Percentiles rank a stretch among this genome's conserved stretches.
phyloP scores from a whole-genome alignment of 92 coral and sea anemone species.

The Epizoanthus stellaris region DNA sequence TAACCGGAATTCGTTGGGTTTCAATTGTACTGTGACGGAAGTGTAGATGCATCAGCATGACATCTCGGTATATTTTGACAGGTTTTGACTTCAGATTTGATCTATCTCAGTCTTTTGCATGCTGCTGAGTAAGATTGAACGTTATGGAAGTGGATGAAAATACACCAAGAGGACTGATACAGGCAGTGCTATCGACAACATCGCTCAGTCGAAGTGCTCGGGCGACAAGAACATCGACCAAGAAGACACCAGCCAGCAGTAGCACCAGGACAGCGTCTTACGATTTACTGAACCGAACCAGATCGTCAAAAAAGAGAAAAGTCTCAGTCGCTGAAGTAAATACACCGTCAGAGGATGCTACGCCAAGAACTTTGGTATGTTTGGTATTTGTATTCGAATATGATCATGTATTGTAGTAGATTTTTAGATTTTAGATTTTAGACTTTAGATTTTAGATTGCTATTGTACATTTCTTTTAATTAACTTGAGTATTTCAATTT shows the following conservation, averaged over 20 bases:
- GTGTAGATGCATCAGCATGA: too few species aligned
- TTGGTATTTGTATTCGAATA: too few species aligned
- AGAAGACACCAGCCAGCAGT: slow-evolving; percentile 35
- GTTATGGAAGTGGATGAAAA: slow-evolving; percentile 42
- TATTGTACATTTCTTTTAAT: too few species aligned
- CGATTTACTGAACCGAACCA: slow-evolving; percentile 47
- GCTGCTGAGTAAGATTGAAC: background rate
- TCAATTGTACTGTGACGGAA: too few species aligned
- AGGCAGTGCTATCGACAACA: slow-evolving; percentile 58
- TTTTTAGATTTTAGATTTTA: too few species aligned
- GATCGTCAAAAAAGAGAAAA: slow-evolving; percentile 59
- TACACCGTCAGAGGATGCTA: slow-evolving; percentile 67
- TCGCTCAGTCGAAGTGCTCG: slow-evolving; percentile 46
- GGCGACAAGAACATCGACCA: slow-evolving; percentile 35
- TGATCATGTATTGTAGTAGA: too few species aligned
- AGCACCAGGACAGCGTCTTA: slow-evolving; percentile 7
- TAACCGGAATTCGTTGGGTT: too few species aligned
- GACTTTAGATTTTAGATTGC: too few species aligned
- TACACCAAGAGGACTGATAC: slow-evolving; percentile 77
- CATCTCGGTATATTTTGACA: background rate
- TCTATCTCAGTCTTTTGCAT: background rate
- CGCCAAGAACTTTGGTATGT: slow-evolving; percentile 85
- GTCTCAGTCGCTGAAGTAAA: background rate
- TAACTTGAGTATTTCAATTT: too few species aligned
- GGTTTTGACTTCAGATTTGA: background rate